Conservation (phyloP, 1,140 invertebrate species). For the Formica exsecta region DNA sequence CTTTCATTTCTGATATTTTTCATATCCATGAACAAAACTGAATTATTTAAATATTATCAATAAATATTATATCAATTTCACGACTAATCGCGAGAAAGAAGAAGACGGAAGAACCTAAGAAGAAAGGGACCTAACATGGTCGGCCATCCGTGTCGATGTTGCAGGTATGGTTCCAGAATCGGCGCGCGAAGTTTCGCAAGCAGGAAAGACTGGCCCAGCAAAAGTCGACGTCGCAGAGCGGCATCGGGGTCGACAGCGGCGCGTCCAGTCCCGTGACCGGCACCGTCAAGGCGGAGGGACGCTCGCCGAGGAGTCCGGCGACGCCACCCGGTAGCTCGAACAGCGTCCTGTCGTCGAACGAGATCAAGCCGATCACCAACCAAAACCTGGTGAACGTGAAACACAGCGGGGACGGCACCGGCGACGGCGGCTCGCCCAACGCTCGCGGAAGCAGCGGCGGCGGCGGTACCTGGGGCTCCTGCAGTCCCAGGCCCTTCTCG, state of each 20-base stretch:
- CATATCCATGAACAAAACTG: no score
- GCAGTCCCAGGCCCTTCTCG: conserved; percentile 85
- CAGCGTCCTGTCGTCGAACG: conserved; percentile 80
- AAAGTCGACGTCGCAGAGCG: conserved; percentile 86
- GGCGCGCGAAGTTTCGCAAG: conserved; percentile 96
- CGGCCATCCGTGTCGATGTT: conserved; percentile 69
- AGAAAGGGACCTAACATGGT: conserved; percentile 6
- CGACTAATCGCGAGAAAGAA: background rate
- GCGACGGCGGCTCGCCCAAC: conserved; percentile 80
- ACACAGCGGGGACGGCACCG: conserved; percentile 63
- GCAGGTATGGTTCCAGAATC: conserved; percentile 98
- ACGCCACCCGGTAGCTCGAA: conserved; percentile 81
- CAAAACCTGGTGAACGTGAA: conserved; percentile 78
- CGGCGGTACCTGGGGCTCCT: conserved; percentile 82
- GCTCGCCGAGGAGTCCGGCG: conserved; percentile 84
- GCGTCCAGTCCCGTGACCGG: conserved; percentile 78
- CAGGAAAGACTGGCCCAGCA: conserved; percentile 95
- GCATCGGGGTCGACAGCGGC: conserved; percentile 77
- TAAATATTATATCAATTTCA: no score
- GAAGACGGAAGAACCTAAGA: background rate
- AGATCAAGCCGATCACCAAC: conserved; percentile 82
- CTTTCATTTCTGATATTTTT: no score
- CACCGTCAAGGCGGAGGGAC: conserved; percentile 83
- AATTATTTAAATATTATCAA: no score
- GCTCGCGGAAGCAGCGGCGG: conserved; percentile 75